These are phyloP conservation scores for Sminthurides aquaticus DNA, from an alignment of 2,888 invertebrate genomes.

Conservation along the genomic window DNA sequence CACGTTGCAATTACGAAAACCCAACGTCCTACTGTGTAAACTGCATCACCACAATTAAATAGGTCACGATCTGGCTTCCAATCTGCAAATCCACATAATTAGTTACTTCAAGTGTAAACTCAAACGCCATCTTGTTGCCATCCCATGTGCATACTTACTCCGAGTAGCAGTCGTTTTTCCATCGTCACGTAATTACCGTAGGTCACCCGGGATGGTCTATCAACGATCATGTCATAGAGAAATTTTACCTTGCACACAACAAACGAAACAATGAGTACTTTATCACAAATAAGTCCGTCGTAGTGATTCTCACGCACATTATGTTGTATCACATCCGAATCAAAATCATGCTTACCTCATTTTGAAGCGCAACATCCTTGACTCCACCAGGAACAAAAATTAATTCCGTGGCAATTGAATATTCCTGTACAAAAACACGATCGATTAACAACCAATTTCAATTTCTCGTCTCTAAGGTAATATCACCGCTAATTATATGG, in stretches of 20 bases:
- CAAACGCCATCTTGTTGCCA: too few relatives aligned
- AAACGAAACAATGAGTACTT: too few relatives aligned
- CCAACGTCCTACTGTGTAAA: conserved; percentile 11
- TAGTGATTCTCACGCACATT: not conserved
- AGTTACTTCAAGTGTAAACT: too few relatives aligned
- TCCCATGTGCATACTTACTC: conserved; percentile 16
- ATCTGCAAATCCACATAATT: too few relatives aligned
- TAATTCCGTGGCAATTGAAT: conserved; percentile 8
- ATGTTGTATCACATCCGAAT: not conserved
- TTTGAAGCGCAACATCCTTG: conserved; percentile 8
- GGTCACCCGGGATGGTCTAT: conserved; percentile 3
- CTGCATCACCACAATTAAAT: conserved; percentile 16
- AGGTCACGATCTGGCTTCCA: conserved; percentile 16
- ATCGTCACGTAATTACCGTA: conserved; percentile 17
- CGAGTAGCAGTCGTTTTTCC: conserved; percentile 14
- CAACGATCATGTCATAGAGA: conserved; percentile 15
- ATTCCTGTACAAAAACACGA: conserved; percentile 12
- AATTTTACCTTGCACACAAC: too few relatives aligned
- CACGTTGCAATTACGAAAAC: too few relatives aligned
- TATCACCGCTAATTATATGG: too few relatives aligned
- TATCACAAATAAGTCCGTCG: not conserved
- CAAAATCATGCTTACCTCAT: conserved; percentile 18
- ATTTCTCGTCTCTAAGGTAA: too few relatives aligned
- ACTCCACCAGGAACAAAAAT: not conserved
- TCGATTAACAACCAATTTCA: not conserved